Percentiles rank a stretch among this genome's conserved stretches.
Conservation (phyloP, 35 echinoderm and acorn worm species). For the Apostichopus californicus region DNA sequence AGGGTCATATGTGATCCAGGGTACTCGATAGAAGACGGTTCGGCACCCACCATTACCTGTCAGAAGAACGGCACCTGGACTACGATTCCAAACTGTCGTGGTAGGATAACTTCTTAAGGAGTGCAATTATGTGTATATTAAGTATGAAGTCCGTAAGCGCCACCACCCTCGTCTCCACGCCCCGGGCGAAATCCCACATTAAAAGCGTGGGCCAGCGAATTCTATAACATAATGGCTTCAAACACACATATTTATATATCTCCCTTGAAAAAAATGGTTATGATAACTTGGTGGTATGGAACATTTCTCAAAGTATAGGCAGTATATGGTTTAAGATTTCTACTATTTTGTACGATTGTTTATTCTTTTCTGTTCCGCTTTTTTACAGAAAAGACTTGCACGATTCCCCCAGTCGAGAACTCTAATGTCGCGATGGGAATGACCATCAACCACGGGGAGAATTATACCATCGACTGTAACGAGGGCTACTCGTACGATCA, state of each 20-base stretch:
- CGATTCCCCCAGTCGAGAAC: neutral
- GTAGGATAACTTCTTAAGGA: neutral
- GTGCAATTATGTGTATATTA: too few species aligned
- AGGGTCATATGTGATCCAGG: neutral
- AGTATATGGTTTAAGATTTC: too few species aligned
- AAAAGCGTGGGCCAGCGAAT: too few species aligned
- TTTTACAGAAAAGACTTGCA: neutral
- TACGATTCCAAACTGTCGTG: neutral
- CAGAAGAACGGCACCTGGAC: neutral
- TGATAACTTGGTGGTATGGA: too few species aligned
- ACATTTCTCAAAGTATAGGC: too few species aligned
- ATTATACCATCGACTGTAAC: neutral
- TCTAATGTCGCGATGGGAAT: neutral
- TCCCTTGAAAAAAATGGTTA: too few species aligned
- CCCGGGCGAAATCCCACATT: too few species aligned
- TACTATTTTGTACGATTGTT: too few species aligned
- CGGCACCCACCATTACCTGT: neutral
- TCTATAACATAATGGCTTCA: too few species aligned
- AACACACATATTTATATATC: too few species aligned
- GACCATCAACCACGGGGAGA: neutral
- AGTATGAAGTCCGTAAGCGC: too few species aligned
- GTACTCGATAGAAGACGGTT: neutral
- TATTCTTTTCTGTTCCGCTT: neutral
- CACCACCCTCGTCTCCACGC: too few species aligned
- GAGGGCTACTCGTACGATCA: neutral